Conservation (phyloP, 92 coral and sea anemone genomes). For the Palythoa heliodiscus region DNA sequence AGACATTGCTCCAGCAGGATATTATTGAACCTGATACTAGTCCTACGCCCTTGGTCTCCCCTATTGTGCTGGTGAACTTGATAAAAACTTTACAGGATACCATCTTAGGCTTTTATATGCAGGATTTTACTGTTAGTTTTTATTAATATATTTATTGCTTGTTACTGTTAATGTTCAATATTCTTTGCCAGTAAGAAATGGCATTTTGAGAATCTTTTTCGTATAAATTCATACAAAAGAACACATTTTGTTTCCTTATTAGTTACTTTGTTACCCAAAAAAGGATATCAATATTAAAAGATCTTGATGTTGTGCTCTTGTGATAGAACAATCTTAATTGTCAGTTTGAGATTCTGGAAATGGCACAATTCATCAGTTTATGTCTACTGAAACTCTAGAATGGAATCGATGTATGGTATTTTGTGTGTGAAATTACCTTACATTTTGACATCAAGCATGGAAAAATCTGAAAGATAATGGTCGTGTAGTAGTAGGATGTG, state of each 20-base stretch:
- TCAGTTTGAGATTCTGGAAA: conserved; percentile 17
- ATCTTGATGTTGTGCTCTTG: conserved; percentile 15
- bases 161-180: conserved; percentile 17
- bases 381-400: neutral
- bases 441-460: conserved; percentile 13
- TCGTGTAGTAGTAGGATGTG: neutral
- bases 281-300: neutral
- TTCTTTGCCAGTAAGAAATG: conserved; percentile 10
- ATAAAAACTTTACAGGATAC: conserved; percentile 22
- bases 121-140: conserved; percentile 11
- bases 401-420: neutral
- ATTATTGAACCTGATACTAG: too few species aligned
- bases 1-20: too few species aligned
- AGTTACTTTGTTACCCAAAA: conserved; percentile 2
- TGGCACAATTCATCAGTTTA: conserved; percentile 12
- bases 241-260: conserved; percentile 13
- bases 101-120: conserved; percentile 21
- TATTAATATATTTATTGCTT: conserved; percentile 11
- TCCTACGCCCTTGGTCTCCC: too few species aligned
- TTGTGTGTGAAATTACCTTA: conserved; percentile 15
- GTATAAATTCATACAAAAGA: conserved; percentile 19
- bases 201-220: neutral
- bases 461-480: conserved; percentile 10
- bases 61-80: conserved; percentile 8
- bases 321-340: conserved; percentile 2